These are phyloP conservation scores for Strigamia maritima DNA, from an alignment of 2,888 invertebrate species.

Conservation along the genomic window DNA sequence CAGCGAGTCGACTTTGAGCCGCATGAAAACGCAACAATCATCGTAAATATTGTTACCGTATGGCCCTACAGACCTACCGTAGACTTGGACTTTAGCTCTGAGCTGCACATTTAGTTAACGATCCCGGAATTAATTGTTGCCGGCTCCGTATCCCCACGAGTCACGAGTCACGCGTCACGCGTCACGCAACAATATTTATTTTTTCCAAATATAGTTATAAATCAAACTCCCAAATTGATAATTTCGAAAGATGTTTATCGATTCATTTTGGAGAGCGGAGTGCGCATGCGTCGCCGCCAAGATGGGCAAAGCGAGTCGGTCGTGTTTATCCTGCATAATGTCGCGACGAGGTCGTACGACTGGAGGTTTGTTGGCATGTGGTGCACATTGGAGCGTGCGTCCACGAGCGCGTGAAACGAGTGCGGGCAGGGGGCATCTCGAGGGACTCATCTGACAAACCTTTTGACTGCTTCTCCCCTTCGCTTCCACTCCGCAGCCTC, in stretches of 20 bases:
- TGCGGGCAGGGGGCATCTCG: conserved; percentile 13
- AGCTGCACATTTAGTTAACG: no score
- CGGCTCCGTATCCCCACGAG: no score
- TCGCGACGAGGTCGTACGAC: background rate
- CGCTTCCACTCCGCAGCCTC: background rate
- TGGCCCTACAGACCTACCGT: no score
- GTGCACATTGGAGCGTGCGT: background rate
- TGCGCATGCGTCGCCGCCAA: background rate
- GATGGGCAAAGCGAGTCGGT: background rate
- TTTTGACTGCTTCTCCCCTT: background rate
- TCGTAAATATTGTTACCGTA: no score
- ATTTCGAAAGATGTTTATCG: background rate
- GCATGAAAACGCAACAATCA: no score
- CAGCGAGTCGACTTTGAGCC: no score
- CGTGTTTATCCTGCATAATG: conserved; percentile 27
- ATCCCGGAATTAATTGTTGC: no score
- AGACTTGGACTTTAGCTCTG: no score
- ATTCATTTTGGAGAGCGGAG: background rate
- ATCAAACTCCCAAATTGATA: no score
- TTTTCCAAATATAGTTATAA: no score
- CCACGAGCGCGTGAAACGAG: conserved; percentile 35
- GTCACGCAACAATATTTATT: no score
- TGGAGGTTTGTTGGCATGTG: background rate
- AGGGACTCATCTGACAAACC: conserved; percentile 12
- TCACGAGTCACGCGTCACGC: no score